Evolutionary conservation across 37 sponge, comb jelly and placozoan species (phyloP).

Genomic region (Chondrilla cf. caribensis): DNA sequence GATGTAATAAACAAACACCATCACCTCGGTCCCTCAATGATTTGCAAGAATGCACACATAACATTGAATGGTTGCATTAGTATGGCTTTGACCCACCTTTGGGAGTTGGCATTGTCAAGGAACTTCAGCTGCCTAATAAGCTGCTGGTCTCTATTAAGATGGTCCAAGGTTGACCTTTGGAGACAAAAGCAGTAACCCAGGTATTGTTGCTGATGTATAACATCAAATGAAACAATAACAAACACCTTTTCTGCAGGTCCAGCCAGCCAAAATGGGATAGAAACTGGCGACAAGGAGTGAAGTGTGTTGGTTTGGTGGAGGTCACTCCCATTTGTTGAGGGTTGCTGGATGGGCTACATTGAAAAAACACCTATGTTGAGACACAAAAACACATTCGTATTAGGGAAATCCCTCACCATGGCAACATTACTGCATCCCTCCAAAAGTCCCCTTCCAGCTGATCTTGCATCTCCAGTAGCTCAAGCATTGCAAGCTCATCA

Average conservation of each 20-base stretch:
- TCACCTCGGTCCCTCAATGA: not conserved
- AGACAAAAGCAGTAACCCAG: not conserved
- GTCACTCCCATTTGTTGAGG: too few species aligned
- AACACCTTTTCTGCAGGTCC: conserved; percentile 14
- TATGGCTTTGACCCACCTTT: conserved; percentile 38
- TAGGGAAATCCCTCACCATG: too few species aligned
- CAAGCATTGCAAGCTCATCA: conserved; percentile 29
- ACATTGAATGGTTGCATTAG: not conserved
- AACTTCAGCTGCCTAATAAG: conserved; percentile 84
- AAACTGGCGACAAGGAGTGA: conserved; percentile 14
- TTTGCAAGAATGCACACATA: conserved; percentile 14
- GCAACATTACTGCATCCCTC: not conserved
- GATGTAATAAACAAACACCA: not conserved
- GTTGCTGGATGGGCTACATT: too few species aligned
- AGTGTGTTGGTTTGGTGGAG: not conserved
- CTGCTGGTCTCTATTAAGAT: conserved; percentile 72
- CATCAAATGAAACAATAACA: conserved; percentile 14
- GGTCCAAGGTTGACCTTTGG: conserved; percentile 65
- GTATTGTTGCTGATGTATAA: not conserved
- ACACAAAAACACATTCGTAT: too few species aligned
- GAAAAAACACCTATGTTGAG: too few species aligned
- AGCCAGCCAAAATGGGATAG: conserved; percentile 23
- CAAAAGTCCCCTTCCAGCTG: conserved; percentile 27
- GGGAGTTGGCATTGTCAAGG: conserved; percentile 64
- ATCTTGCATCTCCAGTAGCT: conserved; percentile 36